Conservation (phyloP, 1,140 invertebrate genomes). For the Zaprionus vittiger region DNA sequence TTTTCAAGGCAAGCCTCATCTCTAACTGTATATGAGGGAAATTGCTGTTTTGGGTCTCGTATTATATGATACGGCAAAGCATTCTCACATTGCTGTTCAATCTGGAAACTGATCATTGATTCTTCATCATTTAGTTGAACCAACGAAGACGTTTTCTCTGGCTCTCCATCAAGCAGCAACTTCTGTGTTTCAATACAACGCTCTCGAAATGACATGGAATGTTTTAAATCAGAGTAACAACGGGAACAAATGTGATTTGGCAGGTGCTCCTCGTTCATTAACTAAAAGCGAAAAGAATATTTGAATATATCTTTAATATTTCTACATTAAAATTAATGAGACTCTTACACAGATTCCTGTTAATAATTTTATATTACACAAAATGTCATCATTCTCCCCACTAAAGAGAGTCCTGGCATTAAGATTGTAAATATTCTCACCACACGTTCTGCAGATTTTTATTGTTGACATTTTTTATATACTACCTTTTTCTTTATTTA, state of each 20-base stretch:
- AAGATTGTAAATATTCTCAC: slow-evolving; percentile 16
- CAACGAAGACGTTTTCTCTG: neutral
- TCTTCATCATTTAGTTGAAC: neutral
- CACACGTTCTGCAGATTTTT: slow-evolving; percentile 28
- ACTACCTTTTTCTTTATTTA: neutral
- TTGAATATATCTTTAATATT: neutral
- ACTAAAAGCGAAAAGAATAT: slow-evolving; percentile 5
- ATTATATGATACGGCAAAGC: neutral
- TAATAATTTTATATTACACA: slow-evolving; percentile 20
- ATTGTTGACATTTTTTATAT: slow-evolving; percentile 9
- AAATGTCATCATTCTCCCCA: neutral
- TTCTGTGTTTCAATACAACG: slow-evolving; percentile 25
- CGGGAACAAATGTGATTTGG: slow-evolving; percentile 15
- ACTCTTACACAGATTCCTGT: slow-evolving; percentile 27
- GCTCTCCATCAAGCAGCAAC: neutral
- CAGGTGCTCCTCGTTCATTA: neutral
- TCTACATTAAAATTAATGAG: neutral
- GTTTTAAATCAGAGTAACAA: slow-evolving; percentile 23
- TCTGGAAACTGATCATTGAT: neutral
- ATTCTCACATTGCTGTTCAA: neutral
- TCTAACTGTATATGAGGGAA: neutral
- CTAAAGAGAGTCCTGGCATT: slow-evolving; percentile 26
- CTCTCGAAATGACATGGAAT: slow-evolving; percentile 14
- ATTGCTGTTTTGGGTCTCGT: neutral
- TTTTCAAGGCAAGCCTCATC: neutral